These are phyloP conservation scores for Batillaria attramentaria DNA, from an alignment of 1,140 invertebrate genomes.

Conservation along the genomic window DNA sequence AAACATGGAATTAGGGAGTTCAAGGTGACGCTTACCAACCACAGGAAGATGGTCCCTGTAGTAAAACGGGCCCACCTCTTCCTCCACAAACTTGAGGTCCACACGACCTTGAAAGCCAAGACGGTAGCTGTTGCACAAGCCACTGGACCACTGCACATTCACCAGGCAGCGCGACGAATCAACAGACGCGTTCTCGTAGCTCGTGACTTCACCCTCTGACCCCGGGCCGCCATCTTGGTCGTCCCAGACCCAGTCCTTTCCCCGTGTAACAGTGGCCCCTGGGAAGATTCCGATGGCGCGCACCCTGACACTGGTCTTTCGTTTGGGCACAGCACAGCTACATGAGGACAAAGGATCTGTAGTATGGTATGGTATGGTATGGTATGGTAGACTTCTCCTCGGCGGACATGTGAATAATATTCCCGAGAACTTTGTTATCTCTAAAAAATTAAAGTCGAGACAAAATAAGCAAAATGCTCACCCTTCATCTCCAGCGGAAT, in stretches of 20 bases:
- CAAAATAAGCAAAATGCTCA: too few species aligned
- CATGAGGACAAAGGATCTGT: not conserved
- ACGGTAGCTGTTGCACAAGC: conserved; percentile 82
- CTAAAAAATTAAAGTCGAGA: not conserved
- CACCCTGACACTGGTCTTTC: conserved; percentile 42
- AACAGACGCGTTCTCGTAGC: conserved; percentile 88
- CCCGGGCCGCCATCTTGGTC: conserved; percentile 74
- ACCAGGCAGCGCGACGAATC: conserved; percentile 88
- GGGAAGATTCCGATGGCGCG: conserved; percentile 85
- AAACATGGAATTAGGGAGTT: too few species aligned
- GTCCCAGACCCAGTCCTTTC: conserved; percentile 65
- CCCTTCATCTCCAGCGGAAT: conserved; percentile 28
- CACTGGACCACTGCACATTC: conserved; percentile 83
- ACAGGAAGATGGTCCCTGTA: conserved; percentile 88
- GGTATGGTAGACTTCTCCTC: too few species aligned
- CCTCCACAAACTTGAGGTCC: conserved; percentile 84
- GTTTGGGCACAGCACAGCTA: conserved; percentile 25
- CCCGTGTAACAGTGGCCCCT: conserved; percentile 81
- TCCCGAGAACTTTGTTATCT: not conserved
- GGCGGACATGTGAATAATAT: not conserved
- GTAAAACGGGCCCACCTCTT: conserved; percentile 81
- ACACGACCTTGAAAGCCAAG: conserved; percentile 89
- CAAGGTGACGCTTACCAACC: conserved; percentile 74
- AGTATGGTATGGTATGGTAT: conserved; percentile 12
- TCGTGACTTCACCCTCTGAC: conserved; percentile 84